phyloP scores from a whole-genome alignment of 2,113 vertebrate genomes.

The Ptychochromis oligacanthus region DNA sequence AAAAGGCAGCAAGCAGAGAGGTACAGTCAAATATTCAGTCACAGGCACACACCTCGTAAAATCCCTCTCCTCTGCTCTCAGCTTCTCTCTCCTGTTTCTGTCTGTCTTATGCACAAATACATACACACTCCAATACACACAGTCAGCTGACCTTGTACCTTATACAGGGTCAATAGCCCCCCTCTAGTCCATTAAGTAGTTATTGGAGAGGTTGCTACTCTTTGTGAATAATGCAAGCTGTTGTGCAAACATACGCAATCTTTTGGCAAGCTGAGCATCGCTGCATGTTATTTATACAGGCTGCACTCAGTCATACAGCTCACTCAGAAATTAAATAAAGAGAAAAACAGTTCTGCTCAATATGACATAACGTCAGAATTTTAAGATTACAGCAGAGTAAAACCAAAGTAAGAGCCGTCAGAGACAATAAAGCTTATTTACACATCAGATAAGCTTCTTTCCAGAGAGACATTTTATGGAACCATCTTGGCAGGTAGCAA shows the following conservation, averaged over 20 bases:
- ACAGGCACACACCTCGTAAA: constrained; percentile 18
- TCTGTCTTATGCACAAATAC: constrained; percentile 4
- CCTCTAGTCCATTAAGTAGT: constrained; percentile 47
- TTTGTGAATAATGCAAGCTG: constrained; percentile 48
- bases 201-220: constrained; percentile 28
- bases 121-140: constrained; percentile 9
- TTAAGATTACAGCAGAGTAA: background rate
- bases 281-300: constrained; percentile 3
- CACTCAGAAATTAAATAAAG: background rate
- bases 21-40: constrained; percentile 21
- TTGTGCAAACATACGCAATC: constrained; percentile 32
- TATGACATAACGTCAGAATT: background rate
- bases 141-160: constrained; percentile 51
- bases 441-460: background rate
- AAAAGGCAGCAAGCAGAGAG: background rate
- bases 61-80: background rate
- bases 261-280: constrained; percentile 27
- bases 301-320: background rate
- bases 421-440: background rate
- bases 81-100: background rate
- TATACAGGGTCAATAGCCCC: constrained; percentile 31
- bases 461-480: background rate
- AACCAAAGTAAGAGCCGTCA: background rate
- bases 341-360: background rate
- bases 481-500: constrained; percentile 21